Base-by-base conservation (phyloP, 2,113 vertebrate species). In the Notothenia rossii region DNA sequence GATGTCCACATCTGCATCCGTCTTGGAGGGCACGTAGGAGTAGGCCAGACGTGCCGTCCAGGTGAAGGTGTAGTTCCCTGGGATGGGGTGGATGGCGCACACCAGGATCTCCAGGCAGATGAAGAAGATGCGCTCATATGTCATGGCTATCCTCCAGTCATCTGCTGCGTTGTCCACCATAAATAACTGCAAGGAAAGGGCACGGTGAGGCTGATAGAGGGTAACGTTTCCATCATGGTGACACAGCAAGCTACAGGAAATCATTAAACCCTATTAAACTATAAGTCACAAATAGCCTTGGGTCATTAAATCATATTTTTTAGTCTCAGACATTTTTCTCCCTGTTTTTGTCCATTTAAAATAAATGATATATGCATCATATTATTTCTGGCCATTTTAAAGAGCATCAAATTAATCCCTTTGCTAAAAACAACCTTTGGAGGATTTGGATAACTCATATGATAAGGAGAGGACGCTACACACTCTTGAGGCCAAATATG, bases 71-170 rank as follows among this genome's bases (percentile, higher is more conserved):
- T 98, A 99, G 89, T 99, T 98, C 91, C 98, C 98, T 83, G 98
- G 98, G 93, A 99, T 98, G 91, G 98, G 98, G 93, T 99, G 98
- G 90, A 99, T 98, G 95, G 98, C 97, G 93, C 98, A 99, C 88
- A 99, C 97, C 82, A 99, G 94, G 95, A 99, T 98, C 96, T 99
- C 98, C 95, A 99, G 95, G 95, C 98, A 98, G 94, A 99, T 97
- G 95, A 98, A 98, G 95, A 99, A 99, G 95, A 99, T 99, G 94
- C 98, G 97, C 93, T 99, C 97, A 51, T 98, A 98, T 86, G 98
- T 99, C 98, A 99, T 99, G 96, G 98, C 98, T 97, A 99, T 99
- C 96, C 98, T 98, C 98, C 98, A 99, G 95, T 99, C 98, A 92
- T 99, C 98, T 50, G 98, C 98, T 85, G 96, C 98, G 75, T 99